Evolutionary conservation across 2,113 vertebrate species (phyloP).

Genomic region (Gymnocephalus cernua): DNA sequence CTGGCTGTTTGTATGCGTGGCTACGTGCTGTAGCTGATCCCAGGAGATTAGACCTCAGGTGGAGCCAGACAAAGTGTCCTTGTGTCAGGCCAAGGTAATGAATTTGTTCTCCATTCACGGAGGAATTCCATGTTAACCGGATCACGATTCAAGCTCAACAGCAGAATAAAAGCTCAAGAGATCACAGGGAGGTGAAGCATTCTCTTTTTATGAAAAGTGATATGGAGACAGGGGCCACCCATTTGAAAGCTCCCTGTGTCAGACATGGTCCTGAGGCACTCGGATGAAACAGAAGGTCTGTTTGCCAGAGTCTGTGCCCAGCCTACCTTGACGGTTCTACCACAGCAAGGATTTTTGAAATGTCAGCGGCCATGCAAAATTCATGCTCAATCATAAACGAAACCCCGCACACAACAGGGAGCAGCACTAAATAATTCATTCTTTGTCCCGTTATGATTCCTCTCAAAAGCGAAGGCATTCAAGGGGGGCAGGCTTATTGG

Average conservation of each 20-base stretch:
- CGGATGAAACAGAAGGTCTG: slow-evolving; percentile 43
- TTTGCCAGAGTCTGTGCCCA: slow-evolving; percentile 20
- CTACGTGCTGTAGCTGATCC: slow-evolving; percentile 39
- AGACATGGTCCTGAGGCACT: slow-evolving; percentile 35
- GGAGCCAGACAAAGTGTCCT: slow-evolving; percentile 47
- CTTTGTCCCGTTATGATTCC: slow-evolving; percentile 72
- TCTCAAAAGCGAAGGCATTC: slow-evolving; percentile 70
- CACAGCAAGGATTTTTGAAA: slow-evolving; percentile 68
- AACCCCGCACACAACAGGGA: slow-evolving; percentile 67
- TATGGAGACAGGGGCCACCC: slow-evolving; percentile 38
- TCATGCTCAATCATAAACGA: slow-evolving; percentile 83
- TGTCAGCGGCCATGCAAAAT: slow-evolving; percentile 85
- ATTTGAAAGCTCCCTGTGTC: slow-evolving; percentile 51
- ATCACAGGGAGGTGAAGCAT: slow-evolving; percentile 79
- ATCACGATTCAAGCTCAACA: slow-evolving; percentile 43
- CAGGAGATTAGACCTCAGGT: slow-evolving; percentile 49
- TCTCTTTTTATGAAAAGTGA: slow-evolving; percentile 76
- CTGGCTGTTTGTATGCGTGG: not conserved
- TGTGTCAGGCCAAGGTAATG: slow-evolving; percentile 56
- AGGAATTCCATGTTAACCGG: slow-evolving; percentile 56
- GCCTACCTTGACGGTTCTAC: slow-evolving; percentile 43
- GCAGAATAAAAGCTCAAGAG: slow-evolving; percentile 74
- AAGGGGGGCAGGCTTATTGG: slow-evolving; percentile 39
- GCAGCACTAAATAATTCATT: slow-evolving; percentile 83
- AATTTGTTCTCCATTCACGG: slow-evolving; percentile 53